Evolutionary conservation across 2,113 vertebrate species (phyloP).

Genomic region (Theropithecus gelada): DNA sequence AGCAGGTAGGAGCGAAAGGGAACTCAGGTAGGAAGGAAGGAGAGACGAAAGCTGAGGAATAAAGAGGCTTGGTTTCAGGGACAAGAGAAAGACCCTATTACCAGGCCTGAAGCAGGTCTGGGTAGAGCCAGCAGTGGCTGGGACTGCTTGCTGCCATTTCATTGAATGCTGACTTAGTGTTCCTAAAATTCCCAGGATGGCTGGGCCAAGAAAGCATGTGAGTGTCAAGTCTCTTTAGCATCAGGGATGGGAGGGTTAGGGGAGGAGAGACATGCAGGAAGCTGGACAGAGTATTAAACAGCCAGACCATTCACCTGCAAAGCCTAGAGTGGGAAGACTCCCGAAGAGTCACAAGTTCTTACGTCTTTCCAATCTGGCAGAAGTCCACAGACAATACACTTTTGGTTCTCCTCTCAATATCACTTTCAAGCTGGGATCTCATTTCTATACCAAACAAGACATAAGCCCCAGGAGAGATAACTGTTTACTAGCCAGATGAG

Average conservation of each 20-base stretch:
- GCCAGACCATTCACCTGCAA: background rate
- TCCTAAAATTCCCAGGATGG: background rate
- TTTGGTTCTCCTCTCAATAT: background rate
- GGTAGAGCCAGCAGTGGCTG: background rate
- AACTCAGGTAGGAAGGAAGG: background rate
- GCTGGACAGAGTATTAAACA: background rate
- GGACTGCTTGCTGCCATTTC: background rate
- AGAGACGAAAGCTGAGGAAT: background rate
- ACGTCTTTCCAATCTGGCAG: background rate
- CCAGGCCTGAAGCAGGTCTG: background rate
- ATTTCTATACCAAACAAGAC: background rate
- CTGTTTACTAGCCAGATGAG: background rate
- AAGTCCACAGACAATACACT: background rate
- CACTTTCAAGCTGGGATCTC: background rate
- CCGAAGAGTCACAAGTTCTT: background rate
- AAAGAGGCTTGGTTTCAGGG: background rate
- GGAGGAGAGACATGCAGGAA: background rate
- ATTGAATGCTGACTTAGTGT: background rate
- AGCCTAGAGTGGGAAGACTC: background rate
- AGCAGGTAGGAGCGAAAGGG: background rate
- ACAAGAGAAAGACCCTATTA: background rate
- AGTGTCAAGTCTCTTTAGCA: background rate
- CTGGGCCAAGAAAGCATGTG: background rate
- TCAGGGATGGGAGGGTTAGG: background rate
- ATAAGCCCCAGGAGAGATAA: background rate